phyloP scores from a whole-genome alignment of 2,113 vertebrate genomes.

The Larimichthys crocea region DNA sequence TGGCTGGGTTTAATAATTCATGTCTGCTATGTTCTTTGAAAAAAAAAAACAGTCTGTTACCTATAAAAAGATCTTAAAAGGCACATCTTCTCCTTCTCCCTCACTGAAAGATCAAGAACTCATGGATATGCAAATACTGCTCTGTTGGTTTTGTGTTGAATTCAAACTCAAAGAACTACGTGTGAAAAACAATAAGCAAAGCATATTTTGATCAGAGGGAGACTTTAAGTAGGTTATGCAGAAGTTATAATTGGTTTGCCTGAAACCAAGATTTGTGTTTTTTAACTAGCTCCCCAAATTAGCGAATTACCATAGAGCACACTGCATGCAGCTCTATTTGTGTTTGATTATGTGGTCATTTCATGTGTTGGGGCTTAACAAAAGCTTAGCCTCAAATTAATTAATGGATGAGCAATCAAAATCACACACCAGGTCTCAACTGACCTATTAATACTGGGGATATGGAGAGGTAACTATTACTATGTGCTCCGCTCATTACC shows the following conservation, averaged over 20 bases:
- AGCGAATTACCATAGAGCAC: neutral
- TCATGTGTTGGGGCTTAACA: neutral
- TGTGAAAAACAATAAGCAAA: neutral
- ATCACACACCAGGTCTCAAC: neutral
- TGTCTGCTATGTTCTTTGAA: neutral
- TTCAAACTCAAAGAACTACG: neutral
- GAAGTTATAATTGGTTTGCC: constrained; percentile 9
- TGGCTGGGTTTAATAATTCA: neutral
- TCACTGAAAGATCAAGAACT: neutral
- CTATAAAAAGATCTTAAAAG: neutral
- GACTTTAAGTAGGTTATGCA: neutral
- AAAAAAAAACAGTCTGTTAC: neutral
- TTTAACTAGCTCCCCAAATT: neutral
- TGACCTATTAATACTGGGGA: neutral
- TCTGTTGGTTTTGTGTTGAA: neutral
- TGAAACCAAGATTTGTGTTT: constrained; percentile 4
- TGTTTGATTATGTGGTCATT: constrained; percentile 4
- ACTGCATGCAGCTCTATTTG: neutral
- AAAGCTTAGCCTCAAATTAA: neutral
- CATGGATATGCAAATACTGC: neutral
- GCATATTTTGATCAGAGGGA: neutral
- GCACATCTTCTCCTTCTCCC: neutral
- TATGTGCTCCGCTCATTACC: neutral
- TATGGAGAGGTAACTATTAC: neutral
- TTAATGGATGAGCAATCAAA: neutral